These are phyloP conservation scores for Corythornis madagascariensis DNA, from an alignment of 2,113 vertebrate genomes.

Conservation along the genomic window DNA sequence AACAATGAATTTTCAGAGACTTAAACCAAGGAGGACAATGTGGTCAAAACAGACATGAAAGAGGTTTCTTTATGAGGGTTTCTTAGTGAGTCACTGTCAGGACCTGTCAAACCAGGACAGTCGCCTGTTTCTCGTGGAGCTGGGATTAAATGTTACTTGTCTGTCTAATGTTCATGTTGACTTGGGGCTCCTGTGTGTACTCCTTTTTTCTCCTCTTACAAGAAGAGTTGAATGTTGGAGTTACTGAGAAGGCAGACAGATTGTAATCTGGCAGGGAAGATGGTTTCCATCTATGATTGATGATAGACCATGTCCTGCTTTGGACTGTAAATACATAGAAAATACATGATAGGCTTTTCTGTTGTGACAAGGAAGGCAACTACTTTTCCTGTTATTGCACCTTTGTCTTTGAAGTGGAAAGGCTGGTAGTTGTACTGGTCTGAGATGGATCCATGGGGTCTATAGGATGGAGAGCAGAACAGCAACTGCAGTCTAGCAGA, in stretches of 20 bases:
- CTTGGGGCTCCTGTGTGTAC: background rate
- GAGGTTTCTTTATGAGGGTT: background rate
- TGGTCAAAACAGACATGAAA: background rate
- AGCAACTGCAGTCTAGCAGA: background rate
- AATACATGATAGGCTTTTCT: background rate
- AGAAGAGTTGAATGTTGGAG: background rate
- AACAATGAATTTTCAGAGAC: background rate
- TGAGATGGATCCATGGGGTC: background rate
- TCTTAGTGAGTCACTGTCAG: background rate
- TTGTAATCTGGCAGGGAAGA: background rate
- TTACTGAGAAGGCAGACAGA: background rate
- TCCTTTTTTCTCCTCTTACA: background rate
- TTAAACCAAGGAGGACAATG: background rate
- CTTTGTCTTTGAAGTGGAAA: background rate
- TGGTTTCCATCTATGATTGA: background rate
- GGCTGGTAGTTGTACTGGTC: background rate
- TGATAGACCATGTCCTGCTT: background rate
- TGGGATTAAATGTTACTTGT: background rate
- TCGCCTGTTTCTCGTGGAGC: background rate
- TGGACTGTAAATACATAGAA: background rate
- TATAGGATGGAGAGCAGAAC: background rate
- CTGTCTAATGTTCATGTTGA: background rate
- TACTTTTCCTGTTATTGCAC: background rate
- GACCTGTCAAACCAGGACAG: too few species aligned
- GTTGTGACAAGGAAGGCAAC: background rate